Percentiles rank a stretch among this genome's conserved stretches.
Evolutionary conservation across 2,797 vertebrate species (phyloP).

Genomic region (Urosaurus nigricauda): DNA sequence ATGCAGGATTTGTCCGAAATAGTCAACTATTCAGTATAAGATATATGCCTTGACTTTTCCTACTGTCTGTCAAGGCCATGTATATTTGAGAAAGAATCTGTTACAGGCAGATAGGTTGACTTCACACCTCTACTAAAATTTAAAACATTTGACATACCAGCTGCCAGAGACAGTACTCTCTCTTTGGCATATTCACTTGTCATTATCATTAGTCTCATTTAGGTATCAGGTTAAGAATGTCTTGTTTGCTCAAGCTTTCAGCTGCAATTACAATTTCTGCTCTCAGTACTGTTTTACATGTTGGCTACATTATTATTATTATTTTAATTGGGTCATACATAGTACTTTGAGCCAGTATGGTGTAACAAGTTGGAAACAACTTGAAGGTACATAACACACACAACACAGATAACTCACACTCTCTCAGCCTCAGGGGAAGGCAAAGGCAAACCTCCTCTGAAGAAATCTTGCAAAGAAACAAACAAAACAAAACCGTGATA

Average conservation of each 20-base stretch:
- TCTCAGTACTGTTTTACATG: neutral
- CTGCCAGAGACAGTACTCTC: neutral
- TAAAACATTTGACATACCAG: neutral
- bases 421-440: too few relatives aligned
- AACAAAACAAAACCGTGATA: too few relatives aligned
- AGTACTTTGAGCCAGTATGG: neutral
- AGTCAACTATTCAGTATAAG: neutral
- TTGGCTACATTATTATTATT: neutral
- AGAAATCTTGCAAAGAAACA: too few relatives aligned
- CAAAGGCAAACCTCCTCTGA: too few relatives aligned
- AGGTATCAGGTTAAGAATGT: slow-evolving; percentile 7
- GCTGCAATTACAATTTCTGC: neutral
- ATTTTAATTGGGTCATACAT: neutral
- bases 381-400: too few relatives aligned
- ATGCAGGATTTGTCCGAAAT: neutral
- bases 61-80: neutral
- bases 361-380: too few relatives aligned
- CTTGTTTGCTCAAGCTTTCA: neutral
- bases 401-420: too few relatives aligned
- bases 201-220: neutral
- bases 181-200: neutral
- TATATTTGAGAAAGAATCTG: neutral
- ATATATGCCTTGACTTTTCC: neutral
- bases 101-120: neutral
- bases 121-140: slow-evolving; percentile 11